Evolutionary conservation across 2,113 vertebrate genomes (phyloP), one percentile per base, ranked within the genome.

Genomic region (Thymallus thymallus): DNA sequence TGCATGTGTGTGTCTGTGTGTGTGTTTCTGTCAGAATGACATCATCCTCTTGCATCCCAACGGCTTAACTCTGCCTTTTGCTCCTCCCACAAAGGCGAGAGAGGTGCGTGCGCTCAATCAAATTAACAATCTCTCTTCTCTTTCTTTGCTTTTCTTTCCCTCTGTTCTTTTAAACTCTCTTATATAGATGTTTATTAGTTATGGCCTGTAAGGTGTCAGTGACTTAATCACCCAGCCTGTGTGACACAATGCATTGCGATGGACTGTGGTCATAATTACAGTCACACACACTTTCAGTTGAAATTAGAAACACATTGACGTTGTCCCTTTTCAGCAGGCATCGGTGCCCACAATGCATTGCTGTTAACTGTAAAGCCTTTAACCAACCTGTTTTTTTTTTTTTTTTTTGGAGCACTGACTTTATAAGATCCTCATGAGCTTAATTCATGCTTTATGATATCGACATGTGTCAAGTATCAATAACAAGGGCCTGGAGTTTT

Each of bases 141-240:
- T 58, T 48, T 58, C n/a, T 22, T 68, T 45, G 71, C 77, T 64
- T 75, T 32, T 58, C 46, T 68, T 41, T 41, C 35, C 35, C 60
- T 76, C 13, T 77, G 18, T 76, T 68, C 58, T 76, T 77, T 70
- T 69, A 74, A 81, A 45, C 69, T 75, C 62, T 88, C 48, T 18
- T 5, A 81, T 73, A 76, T 86, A 72, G 68, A 77, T 76, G 13
- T 74, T 77, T 84, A 66, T 88, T 70, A 64, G 68, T 80, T 83
- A 80, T 84, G 81, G 85, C 88, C 72, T 83, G 78, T 82, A 78
- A 74, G 73, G 69, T 85, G 79, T 68, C 68, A 61, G 80, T 88
- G 90, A 91, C 92, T 92, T 91, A 91, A 90, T 93, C 88, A 91
- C 92, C 92, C 92, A 93, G 91, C 92, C 77, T 67, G 76, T 85